A percentile compares a stretch with the other conserved stretches of the same genome.
These are phyloP conservation scores for Psephotus haematonotus DNA, from an alignment of 2,113 vertebrate genomes.

Conservation along the genomic window DNA sequence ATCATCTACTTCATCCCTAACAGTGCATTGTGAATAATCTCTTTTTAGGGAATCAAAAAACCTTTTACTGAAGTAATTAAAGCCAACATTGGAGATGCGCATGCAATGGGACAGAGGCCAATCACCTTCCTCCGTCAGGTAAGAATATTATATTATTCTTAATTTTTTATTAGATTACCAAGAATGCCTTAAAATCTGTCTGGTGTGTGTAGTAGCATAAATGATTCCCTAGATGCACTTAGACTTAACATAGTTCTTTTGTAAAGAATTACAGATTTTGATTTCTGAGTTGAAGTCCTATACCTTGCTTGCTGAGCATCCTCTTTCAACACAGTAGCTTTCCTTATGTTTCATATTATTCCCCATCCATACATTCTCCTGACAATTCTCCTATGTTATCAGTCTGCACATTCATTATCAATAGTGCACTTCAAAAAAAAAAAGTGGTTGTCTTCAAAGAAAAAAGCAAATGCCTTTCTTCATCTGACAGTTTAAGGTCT, in stretches of 20 bases:
- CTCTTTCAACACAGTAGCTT: background rate
- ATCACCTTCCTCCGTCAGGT: constrained; percentile 98
- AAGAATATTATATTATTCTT: background rate
- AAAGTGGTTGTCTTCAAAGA: background rate
- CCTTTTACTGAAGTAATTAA: constrained; percentile 96
- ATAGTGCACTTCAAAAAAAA: background rate
- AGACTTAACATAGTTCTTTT: background rate
- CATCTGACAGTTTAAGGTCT: background rate
- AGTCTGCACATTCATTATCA: background rate
- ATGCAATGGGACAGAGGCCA: constrained; percentile 96
- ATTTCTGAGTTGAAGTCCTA: background rate
- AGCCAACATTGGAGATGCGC: constrained; percentile 97
- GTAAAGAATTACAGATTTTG: background rate
- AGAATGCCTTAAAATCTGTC: background rate
- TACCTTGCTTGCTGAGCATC: background rate
- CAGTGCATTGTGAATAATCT: background rate
- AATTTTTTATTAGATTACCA: background rate
- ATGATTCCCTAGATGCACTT: background rate
- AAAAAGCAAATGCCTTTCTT: background rate
- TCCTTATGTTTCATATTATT: background rate
- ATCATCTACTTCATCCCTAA: background rate
- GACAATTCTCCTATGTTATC: background rate
- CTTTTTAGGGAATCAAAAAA: constrained; percentile 88
- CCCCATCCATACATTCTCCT: background rate
- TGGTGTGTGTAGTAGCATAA: background rate